A percentile compares a stretch with the other conserved stretches of the same genome.
Evolutionary conservation across 2,797 vertebrate species (phyloP).

Genomic region (Cyprinella venusta): DNA sequence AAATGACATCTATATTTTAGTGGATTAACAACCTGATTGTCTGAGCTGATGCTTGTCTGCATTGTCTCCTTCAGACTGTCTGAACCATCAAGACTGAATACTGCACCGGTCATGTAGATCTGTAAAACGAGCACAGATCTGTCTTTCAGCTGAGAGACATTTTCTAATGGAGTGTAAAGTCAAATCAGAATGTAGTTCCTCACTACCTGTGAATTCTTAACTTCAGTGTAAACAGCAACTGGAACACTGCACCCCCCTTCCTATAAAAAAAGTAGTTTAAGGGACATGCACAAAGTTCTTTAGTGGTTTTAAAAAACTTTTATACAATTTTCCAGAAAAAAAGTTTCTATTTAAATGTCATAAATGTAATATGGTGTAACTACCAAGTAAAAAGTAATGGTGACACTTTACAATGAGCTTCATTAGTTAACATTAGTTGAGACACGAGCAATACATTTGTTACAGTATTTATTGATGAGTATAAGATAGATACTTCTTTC

Average conservation of each 20-base stretch:
- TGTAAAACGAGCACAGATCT: constrained; percentile 62
- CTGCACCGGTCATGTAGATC: constrained; percentile 95
- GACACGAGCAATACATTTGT: no score
- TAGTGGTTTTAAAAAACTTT: background rate
- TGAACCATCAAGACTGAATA: constrained; percentile 95
- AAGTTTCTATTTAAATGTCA: background rate
- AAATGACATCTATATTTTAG: background rate
- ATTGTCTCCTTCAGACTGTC: constrained; percentile 95
- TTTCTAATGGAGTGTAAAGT: background rate
- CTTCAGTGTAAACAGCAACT: constrained; percentile 86
- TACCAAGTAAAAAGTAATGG: background rate
- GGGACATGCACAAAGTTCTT: background rate
- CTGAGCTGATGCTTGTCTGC: constrained; percentile 80
- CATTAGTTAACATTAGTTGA: no score
- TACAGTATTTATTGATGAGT: background rate
- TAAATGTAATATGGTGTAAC: background rate
- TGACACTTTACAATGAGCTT: no score
- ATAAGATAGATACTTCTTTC: background rate
- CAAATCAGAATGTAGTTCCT: background rate
- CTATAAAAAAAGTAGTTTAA: constrained; percentile 68
- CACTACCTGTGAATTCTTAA: constrained; percentile 88
- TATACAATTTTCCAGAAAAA: background rate
- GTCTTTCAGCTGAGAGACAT: background rate
- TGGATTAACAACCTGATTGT: constrained; percentile 58
- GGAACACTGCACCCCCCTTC: constrained; percentile 98